phyloP scores from a whole-genome alignment of 23 tunicate genomes.

The Styela clava region DNA sequence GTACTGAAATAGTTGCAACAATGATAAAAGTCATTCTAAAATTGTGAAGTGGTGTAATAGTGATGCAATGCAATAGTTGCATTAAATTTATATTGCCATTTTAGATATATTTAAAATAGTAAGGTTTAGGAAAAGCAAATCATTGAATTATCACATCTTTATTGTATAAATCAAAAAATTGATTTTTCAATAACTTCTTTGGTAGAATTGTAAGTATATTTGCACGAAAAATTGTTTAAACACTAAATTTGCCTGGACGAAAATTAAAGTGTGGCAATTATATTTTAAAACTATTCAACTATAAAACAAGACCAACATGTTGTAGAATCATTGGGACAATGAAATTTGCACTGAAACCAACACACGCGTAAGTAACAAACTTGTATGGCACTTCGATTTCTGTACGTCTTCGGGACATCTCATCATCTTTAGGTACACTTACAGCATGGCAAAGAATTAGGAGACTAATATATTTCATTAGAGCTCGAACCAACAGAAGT shows the following conservation, averaged over 20 bases:
- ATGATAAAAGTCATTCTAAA: no score
- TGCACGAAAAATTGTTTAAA: background rate
- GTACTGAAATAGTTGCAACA: no score
- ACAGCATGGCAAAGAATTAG: slow-evolving; percentile 21
- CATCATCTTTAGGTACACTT: slow-evolving; percentile 64
- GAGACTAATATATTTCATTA: slow-evolving; percentile 34
- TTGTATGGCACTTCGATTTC: slow-evolving; percentile 91
- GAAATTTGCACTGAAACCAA: slow-evolving; percentile 49
- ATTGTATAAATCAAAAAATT: background rate
- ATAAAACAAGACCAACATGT: slow-evolving; percentile 23
- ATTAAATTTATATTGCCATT: no score
- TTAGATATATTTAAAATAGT: no score
- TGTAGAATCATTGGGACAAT: slow-evolving; percentile 44
- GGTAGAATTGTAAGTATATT: background rate
- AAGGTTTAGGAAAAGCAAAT: no score
- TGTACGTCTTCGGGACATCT: slow-evolving; percentile 41
- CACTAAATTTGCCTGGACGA: background rate
- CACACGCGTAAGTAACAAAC: slow-evolving; percentile 69
- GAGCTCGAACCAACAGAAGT: slow-evolving; percentile 31
- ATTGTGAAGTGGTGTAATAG: no score
- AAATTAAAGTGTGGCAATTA: no score
- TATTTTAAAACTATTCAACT: background rate
- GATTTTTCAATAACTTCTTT: background rate
- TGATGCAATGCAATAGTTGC: no score
- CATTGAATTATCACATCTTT: background rate